phyloP scores from a whole-genome alignment of 64 coral and sea anemone genomes.

The Montipora efflorescens region DNA sequence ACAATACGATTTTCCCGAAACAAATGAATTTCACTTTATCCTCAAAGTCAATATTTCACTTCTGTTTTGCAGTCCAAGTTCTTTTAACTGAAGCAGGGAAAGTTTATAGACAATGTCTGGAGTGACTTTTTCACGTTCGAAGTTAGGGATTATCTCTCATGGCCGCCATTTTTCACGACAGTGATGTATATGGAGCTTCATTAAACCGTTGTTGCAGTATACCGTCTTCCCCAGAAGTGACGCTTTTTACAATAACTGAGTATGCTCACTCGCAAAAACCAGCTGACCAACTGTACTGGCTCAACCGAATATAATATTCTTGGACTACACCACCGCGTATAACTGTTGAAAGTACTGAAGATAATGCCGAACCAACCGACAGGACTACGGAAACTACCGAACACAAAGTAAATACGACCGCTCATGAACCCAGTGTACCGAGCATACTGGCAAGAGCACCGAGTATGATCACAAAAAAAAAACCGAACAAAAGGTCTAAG shows the following conservation, averaged over 20 bases:
- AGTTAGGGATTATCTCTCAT: too few species aligned
- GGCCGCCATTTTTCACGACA: too few species aligned
- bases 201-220: too few species aligned
- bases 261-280: neutral
- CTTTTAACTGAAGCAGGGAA: neutral
- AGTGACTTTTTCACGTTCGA: neutral
- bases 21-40: slow-evolving; percentile 27
- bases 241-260: slow-evolving; percentile 4
- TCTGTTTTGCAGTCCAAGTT: slow-evolving; percentile 19
- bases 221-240: neutral
- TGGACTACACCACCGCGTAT: neutral
- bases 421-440: too few species aligned
- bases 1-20: neutral
- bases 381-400: too few species aligned
- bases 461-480: too few species aligned
- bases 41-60: slow-evolving; percentile 28
- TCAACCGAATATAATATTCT: neutral
- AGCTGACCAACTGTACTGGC: slow-evolving; percentile 41
- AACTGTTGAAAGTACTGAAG: neutral
- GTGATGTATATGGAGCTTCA: too few species aligned
- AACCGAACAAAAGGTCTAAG: too few species aligned
- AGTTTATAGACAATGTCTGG: slow-evolving; percentile 4
- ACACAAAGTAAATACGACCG: too few species aligned
- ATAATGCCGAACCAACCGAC: neutral
- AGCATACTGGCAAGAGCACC: too few species aligned